Conservation (phyloP, 2,797 vertebrate species). For the Gephyroberyx darwinii region DNA sequence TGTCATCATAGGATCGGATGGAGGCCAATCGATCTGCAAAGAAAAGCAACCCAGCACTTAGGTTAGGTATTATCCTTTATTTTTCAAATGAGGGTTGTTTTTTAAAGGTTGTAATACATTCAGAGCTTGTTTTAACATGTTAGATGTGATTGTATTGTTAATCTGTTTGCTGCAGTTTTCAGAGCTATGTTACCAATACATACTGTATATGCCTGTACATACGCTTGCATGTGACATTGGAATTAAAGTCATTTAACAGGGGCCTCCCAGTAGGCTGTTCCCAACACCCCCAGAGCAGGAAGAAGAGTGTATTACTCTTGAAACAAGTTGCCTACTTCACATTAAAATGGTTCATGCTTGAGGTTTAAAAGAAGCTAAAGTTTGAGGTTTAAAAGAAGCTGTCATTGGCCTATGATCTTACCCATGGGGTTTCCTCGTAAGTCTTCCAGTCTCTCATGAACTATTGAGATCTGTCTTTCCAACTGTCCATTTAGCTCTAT, state of each 20-base stretch:
- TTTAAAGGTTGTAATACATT: too few species aligned
- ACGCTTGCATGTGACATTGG: neutral
- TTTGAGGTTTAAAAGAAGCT: neutral
- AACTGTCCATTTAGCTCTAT: slow-evolving; percentile 87
- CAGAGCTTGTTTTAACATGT: too few species aligned
- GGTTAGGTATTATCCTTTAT: too few species aligned
- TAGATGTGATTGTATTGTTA: too few species aligned
- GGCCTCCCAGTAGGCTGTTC: neutral
- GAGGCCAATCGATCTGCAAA: slow-evolving; percentile 86
- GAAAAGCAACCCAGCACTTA: slow-evolving; percentile 27
- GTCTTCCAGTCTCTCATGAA: slow-evolving; percentile 83
- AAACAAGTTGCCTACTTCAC: neutral
- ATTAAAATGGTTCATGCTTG: neutral
- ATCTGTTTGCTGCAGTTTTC: too few species aligned
- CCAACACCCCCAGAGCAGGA: neutral
- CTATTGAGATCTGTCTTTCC: slow-evolving; percentile 83
- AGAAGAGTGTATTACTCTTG: neutral
- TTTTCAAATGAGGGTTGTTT: too few species aligned
- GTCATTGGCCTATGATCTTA: slow-evolving; percentile 52
- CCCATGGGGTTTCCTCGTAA: slow-evolving; percentile 85
- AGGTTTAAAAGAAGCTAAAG: neutral
- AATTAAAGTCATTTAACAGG: neutral
- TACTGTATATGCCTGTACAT: neutral
- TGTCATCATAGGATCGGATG: slow-evolving; percentile 86
- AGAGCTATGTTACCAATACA: neutral